Base-by-base conservation (phyloP, 1,140 invertebrate genomes). In the Dinothrombium tinctorium region DNA sequence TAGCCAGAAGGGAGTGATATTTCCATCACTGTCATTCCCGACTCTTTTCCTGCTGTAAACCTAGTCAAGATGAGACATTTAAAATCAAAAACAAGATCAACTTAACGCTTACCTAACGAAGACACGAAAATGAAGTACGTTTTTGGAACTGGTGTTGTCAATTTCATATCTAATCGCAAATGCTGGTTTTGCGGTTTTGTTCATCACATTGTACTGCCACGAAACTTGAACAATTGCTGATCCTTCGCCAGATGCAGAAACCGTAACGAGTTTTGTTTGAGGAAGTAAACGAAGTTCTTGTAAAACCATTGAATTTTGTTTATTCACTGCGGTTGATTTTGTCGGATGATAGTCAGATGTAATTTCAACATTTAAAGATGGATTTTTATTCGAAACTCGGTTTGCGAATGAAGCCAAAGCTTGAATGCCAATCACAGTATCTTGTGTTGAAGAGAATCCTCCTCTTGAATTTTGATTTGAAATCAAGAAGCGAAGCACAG, bases 401-500 rank as follows among this genome's bases (percentile, higher is more conserved):
- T 33, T 17, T 20, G 74, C 73, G 40, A 78, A 66, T 49, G 69
- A 66, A 2, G 77, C 68, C 24, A 83, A 50, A 1, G 76, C 72
- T 48, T 72, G 64, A 26, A 81, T 58, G 7, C 68, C 74, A n/a
- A 76, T 65, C 0, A 75, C 71, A 0, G 74, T 76, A 43, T 77
- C 74, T 65, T 74, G 54, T 28, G 55, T 50, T 2, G 75, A 78
- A 3, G 74, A 67, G 54, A 83, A 87, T 15, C 82, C 80, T 9
- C 82, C 83, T 45, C 71, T 62, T 0, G 67, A 59, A 56, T 83
- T 87, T 42, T 78, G 63, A 50, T 84, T 76, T 43, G 67, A 65
- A 23, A 86, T 67, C 1, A 95, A 60, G 76, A 81, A 90, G 29
- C 73, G 70, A 43, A 84, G 69, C 14, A 89, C 68, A 0, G 82